A percentile compares a stretch with the other conserved stretches of the same genome.
Evolutionary conservation across 2,888 invertebrate genomes (phyloP).

Genomic region (Euclidia mi): DNA sequence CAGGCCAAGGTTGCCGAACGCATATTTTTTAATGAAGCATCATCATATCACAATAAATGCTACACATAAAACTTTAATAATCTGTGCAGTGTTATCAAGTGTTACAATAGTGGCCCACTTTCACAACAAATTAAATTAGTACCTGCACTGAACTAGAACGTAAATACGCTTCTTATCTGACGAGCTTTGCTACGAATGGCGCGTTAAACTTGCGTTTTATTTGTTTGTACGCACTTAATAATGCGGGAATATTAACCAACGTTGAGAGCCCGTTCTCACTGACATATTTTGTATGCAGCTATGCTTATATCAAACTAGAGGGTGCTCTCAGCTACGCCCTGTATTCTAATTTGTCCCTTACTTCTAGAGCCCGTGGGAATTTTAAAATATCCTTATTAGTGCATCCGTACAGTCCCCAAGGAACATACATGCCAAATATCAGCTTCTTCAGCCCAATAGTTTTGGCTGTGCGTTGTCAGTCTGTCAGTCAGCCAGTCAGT

Average conservation of each 20-base stretch:
- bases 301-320: background rate
- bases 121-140: constrained; percentile 62
- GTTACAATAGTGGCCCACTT: constrained; percentile 61
- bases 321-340: too few relatives aligned
- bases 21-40: constrained; percentile 16
- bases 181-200: constrained; percentile 42
- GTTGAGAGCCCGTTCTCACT: background rate
- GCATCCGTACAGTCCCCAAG: too few relatives aligned
- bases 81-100: constrained; percentile 55
- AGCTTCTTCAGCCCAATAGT: too few relatives aligned
- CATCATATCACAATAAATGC: constrained; percentile 2
- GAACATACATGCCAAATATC: too few relatives aligned
- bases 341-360: too few relatives aligned
- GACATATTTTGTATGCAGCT: too few relatives aligned
- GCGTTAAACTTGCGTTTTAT: constrained; percentile 14
- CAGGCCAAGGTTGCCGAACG: constrained; percentile 11
- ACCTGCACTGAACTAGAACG: constrained; percentile 51
- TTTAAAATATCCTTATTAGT: too few relatives aligned
- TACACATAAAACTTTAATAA: constrained; percentile 18
- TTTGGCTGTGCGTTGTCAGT: too few relatives aligned
- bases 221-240: constrained; percentile 1
- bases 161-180: constrained; percentile 56
- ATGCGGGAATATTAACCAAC: too few relatives aligned
- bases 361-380: too few relatives aligned
- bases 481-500: too few relatives aligned